Evolutionary conservation across 2,113 vertebrate genomes (phyloP).

Genomic region (Dinomys branickii): DNA sequence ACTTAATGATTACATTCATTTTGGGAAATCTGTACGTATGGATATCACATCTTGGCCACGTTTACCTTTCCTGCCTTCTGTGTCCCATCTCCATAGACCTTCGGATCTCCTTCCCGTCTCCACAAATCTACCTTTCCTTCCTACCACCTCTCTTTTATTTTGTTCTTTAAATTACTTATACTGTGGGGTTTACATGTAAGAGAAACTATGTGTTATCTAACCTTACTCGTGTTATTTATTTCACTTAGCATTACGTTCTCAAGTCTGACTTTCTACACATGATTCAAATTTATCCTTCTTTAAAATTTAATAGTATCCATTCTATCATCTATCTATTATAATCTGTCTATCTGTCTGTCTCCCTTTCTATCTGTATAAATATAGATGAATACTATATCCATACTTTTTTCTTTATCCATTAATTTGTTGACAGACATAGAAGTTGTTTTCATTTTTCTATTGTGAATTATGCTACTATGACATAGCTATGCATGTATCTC

Average conservation of each 20-base stretch:
- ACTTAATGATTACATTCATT: background rate
- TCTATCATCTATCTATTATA: background rate
- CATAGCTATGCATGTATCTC: background rate
- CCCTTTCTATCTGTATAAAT: background rate
- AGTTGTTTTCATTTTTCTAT: background rate
- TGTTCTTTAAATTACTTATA: background rate
- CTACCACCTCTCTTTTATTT: background rate
- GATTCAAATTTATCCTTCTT: background rate
- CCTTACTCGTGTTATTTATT: background rate
- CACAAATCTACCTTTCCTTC: background rate
- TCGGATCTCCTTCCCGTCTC: background rate
- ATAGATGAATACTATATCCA: background rate
- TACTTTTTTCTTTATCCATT: background rate
- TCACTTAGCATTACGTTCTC: background rate
- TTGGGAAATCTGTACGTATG: background rate
- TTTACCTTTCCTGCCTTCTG: too few relatives aligned
- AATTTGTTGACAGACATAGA: background rate
- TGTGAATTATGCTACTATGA: background rate
- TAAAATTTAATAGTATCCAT: background rate
- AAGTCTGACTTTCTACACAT: background rate
- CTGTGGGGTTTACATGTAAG: background rate
- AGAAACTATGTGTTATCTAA: background rate
- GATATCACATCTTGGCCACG: background rate
- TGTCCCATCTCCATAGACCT: background rate
- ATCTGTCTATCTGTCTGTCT: background rate